phyloP scores from a whole-genome alignment of 2,113 vertebrate genomes.

The Smithornis capensis region DNA sequence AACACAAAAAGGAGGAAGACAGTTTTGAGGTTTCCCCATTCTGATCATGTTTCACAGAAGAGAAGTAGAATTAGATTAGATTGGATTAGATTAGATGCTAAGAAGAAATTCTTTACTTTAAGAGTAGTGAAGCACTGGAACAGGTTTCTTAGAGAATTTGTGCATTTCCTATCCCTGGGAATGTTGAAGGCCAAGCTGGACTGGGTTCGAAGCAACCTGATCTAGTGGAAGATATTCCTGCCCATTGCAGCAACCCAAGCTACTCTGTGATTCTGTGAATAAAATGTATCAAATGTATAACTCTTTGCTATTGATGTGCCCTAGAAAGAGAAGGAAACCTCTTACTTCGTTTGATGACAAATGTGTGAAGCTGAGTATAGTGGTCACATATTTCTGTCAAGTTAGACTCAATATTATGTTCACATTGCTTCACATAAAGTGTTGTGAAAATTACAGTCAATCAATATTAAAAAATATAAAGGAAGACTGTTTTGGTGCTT shows the following conservation, averaged over 20 bases:
- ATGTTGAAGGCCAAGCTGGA: neutral
- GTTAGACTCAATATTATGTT: neutral
- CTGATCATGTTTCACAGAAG: neutral
- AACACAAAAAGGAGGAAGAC: neutral
- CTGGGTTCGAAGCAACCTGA: neutral
- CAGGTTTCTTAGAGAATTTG: neutral
- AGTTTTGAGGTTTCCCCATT: neutral
- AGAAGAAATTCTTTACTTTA: neutral
- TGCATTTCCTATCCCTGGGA: too few relatives aligned
- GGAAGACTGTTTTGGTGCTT: neutral
- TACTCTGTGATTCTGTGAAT: neutral
- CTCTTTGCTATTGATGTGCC: neutral
- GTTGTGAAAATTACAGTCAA: neutral
- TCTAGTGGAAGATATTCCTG: neutral
- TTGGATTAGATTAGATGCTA: too few relatives aligned
- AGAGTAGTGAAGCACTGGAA: neutral
- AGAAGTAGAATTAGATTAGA: neutral
- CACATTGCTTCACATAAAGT: neutral
- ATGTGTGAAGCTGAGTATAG: neutral
- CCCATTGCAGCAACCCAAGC: neutral
- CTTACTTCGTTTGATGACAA: neutral
- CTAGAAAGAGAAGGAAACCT: neutral
- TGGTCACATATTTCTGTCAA: neutral
- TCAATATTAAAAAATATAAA: neutral
- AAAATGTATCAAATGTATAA: neutral